A percentile compares a stretch with the other conserved stretches of the same genome.
phyloP scores from a whole-genome alignment of 2,113 vertebrate genomes.

The Lutjanus erythropterus region DNA sequence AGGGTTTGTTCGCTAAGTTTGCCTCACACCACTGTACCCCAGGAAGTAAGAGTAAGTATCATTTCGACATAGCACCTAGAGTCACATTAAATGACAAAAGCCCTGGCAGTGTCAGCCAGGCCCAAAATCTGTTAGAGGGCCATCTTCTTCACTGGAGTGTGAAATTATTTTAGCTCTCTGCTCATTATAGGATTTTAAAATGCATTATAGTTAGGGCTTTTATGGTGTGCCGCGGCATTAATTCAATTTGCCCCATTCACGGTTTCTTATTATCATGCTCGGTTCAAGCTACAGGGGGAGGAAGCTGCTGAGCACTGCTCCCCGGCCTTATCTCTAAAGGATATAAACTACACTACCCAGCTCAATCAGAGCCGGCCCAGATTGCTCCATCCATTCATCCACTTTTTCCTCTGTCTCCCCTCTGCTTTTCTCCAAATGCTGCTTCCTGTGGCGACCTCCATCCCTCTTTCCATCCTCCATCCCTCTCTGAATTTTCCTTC shows the following conservation, averaged over 20 bases:
- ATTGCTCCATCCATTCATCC: conserved; percentile 72
- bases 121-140: conserved; percentile 76
- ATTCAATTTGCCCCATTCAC: conserved; percentile 85
- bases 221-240: conserved; percentile 82
- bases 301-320: conserved; percentile 77
- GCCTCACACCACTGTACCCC: conserved; percentile 24
- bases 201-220: conserved; percentile 84
- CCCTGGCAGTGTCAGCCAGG: conserved; percentile 67
- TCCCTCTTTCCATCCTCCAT: conserved; percentile 67
- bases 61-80: conserved; percentile 68
- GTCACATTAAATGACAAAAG: conserved; percentile 77
- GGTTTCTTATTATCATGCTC: conserved; percentile 77
- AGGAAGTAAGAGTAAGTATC: conserved; percentile 69
- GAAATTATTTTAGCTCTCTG: conserved; percentile 85
- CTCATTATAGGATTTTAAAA: conserved; percentile 86
- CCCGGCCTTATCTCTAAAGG: conserved; percentile 79
- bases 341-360: conserved; percentile 81
- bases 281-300: conserved; percentile 75
- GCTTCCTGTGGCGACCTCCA: conserved; percentile 73
- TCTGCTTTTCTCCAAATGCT: conserved; percentile 54
- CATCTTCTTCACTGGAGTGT: conserved; percentile 82
- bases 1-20: conserved; percentile 46
- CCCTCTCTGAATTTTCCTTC: conserved; percentile 71
- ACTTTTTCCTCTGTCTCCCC: conserved; percentile 54
- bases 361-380: conserved; percentile 73